phyloP scores from a whole-genome alignment of 1,140 invertebrate genomes.

The Trialeurodes vaporariorum region DNA sequence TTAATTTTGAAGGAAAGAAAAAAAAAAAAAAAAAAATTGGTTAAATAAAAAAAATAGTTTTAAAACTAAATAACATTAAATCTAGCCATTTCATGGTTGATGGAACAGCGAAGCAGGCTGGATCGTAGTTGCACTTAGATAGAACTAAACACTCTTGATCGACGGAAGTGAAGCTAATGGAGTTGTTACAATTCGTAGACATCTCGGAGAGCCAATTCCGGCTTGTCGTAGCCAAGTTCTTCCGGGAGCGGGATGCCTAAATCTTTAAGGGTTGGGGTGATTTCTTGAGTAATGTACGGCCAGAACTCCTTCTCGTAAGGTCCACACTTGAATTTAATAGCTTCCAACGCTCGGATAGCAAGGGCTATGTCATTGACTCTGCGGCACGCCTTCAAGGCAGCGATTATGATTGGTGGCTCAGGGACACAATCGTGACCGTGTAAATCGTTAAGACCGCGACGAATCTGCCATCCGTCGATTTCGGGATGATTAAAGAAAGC shows the following conservation, averaged over 20 bases:
- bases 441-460: conserved; percentile 73
- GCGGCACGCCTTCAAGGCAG: conserved; percentile 85
- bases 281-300: conserved; percentile 86
- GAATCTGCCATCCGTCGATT: conserved; percentile 93
- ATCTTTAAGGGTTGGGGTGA: conserved; percentile 82
- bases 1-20: too few relatives aligned
- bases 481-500: conserved; percentile 77
- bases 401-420: conserved; percentile 84
- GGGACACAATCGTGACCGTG: conserved; percentile 78
- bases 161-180: not conserved
- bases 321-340: conserved; percentile 85
- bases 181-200: conserved; percentile 52
- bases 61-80: not conserved
- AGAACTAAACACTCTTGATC: not conserved
- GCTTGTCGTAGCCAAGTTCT: conserved; percentile 93
- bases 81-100: not conserved
- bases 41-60: too few relatives aligned
- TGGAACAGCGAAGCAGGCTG: not conserved
- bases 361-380: conserved; percentile 89
- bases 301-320: conserved; percentile 63
- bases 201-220: conserved; percentile 73
- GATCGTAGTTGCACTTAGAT: not conserved
- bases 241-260: conserved; percentile 89
- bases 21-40: too few relatives aligned
- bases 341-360: conserved; percentile 83